phyloP scores from a whole-genome alignment of 37 sponge, comb jelly and placozoan genomes.

The Chondrosia reniformis region DNA sequence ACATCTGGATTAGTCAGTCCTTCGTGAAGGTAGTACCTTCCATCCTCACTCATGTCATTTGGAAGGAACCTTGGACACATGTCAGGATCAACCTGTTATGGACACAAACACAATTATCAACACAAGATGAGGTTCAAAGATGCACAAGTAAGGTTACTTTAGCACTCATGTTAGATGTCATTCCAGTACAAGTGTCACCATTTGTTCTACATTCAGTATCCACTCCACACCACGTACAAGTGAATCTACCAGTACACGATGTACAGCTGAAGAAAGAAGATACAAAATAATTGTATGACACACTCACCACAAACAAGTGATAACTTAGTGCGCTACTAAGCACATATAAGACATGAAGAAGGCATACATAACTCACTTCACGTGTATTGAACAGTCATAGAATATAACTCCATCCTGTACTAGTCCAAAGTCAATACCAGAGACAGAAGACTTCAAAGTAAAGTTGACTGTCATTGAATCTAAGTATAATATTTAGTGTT shows the following conservation, averaged over 20 bases:
- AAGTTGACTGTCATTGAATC: neutral
- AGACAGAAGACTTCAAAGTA: neutral
- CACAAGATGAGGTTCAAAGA: too few relatives aligned
- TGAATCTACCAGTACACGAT: neutral
- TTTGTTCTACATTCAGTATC: conserved; percentile 3
- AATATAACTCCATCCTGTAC: neutral
- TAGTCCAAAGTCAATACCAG: conserved; percentile 5
- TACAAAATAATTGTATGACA: too few relatives aligned
- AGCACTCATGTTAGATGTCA: too few relatives aligned
- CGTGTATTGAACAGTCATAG: neutral
- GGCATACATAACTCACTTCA: neutral
- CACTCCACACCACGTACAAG: conserved; percentile 8
- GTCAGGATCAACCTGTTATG: too few relatives aligned
- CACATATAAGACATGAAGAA: neutral
- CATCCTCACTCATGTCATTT: neutral
- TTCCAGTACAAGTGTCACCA: neutral
- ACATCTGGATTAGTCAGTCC: neutral
- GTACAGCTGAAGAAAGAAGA: neutral
- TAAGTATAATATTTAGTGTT: neutral
- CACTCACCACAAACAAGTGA: too few relatives aligned
- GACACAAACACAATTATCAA: too few relatives aligned
- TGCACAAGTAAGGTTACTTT: too few relatives aligned
- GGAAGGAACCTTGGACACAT: neutral
- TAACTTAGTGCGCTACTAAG: neutral
- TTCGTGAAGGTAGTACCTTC: conserved; percentile 22